A percentile compares a stretch with the other conserved stretches of the same genome.
Conservation (phyloP, 2,888 invertebrate species). For the Mayetiola destructor region DNA sequence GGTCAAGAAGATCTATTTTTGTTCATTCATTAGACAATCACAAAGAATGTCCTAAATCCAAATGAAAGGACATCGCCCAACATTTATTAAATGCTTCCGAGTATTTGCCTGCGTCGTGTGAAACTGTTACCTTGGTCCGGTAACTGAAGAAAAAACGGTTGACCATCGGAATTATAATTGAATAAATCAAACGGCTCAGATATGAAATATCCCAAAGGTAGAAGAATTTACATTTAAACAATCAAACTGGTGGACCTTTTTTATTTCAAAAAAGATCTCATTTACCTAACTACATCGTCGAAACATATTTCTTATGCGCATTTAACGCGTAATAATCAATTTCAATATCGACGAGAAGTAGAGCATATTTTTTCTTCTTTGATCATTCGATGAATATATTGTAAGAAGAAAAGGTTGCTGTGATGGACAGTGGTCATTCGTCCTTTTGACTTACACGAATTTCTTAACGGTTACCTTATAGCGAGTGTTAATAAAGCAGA, state of each 20-base stretch:
- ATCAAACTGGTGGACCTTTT: conserved; percentile 5
- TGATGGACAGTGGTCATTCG: conserved; percentile 9
- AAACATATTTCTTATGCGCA: too few relatives aligned
- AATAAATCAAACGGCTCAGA: neutral
- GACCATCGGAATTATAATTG: neutral
- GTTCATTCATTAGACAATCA: too few relatives aligned
- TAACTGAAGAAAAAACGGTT: too few relatives aligned
- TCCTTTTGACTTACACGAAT: neutral
- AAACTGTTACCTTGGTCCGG: too few relatives aligned
- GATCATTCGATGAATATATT: neutral
- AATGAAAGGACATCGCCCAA: neutral
- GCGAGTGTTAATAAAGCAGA: neutral
- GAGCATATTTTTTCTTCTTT: neutral
- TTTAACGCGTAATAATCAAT: too few relatives aligned
- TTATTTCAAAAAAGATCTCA: too few relatives aligned
- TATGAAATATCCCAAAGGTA: neutral
- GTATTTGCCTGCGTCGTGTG: conserved; percentile 6
- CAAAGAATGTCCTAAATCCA: too few relatives aligned
- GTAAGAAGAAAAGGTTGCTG: neutral
- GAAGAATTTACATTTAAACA: too few relatives aligned
- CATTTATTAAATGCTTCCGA: neutral
- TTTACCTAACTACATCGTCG: too few relatives aligned
- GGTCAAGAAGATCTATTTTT: too few relatives aligned
- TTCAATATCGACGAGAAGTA: too few relatives aligned
- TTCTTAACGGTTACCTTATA: conserved; percentile 7